These are phyloP conservation scores for Phalacrocorax carbo DNA, from an alignment of 2,113 vertebrate genomes.

Conservation along the genomic window DNA sequence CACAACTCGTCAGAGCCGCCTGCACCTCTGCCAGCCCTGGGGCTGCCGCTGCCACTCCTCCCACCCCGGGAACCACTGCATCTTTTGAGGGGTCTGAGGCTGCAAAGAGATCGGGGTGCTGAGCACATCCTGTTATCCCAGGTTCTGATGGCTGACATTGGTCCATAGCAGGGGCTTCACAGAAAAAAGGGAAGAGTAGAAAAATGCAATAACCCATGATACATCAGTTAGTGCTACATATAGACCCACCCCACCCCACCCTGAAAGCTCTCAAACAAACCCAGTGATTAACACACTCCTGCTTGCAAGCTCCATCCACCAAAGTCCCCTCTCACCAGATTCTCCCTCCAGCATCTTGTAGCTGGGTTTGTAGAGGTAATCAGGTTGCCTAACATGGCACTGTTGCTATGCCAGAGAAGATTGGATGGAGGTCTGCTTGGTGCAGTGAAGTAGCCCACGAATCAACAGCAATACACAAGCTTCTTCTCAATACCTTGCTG, in stretches of 20 bases:
- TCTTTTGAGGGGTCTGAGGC: background rate
- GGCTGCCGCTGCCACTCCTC: background rate
- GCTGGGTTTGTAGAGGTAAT: background rate
- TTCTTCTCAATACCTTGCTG: background rate
- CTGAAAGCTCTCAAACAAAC: background rate
- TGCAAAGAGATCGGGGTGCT: background rate
- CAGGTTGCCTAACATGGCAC: background rate
- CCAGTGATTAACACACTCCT: background rate
- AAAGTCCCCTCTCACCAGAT: background rate
- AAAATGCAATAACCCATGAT: background rate
- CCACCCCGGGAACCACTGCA: background rate
- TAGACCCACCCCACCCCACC: too few species aligned
- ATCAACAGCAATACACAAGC: background rate
- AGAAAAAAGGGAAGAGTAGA: background rate
- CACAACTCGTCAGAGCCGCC: fast-evolving
- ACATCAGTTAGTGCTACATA: background rate
- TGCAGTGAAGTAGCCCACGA: background rate
- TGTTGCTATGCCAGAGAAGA: background rate
- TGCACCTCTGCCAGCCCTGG: background rate
- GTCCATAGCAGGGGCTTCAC: background rate
- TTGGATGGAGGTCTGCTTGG: background rate
- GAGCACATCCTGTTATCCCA: background rate
- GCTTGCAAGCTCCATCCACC: background rate
- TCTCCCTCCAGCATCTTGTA: background rate
- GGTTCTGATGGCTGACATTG: background rate